phyloP scores from a whole-genome alignment of 2,797 vertebrate species.

The Scolopax bukidnonensis region DNA sequence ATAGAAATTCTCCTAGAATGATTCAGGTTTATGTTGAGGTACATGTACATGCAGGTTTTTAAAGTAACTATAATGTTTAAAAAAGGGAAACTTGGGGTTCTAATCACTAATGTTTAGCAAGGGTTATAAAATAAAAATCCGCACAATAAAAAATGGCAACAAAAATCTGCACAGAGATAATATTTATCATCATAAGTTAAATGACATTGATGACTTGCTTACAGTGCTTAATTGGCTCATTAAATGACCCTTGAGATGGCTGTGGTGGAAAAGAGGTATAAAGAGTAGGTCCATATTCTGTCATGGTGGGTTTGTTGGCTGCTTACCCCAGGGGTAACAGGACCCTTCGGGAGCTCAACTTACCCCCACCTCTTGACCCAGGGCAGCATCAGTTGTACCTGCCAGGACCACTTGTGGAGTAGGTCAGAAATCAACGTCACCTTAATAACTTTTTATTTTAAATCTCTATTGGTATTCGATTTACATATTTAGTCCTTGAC shows the following conservation, averaged over 20 bases:
- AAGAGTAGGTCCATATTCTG: not conserved
- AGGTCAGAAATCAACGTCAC: not conserved
- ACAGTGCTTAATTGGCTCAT: constrained; percentile 19
- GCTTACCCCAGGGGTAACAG: not conserved
- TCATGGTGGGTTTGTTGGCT: not conserved
- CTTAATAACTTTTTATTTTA: constrained; percentile 3
- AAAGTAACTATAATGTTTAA: not conserved
- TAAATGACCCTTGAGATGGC: constrained; percentile 29
- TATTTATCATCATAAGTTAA: not conserved
- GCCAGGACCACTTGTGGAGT: not conserved
- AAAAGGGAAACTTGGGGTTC: not conserved
- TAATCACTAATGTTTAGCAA: not conserved
- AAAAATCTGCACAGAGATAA: not conserved
- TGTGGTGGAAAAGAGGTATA: not conserved
- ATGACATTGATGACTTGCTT: not conserved
- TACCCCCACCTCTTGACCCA: not conserved
- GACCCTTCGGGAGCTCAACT: not conserved
- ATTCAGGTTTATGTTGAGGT: not conserved
- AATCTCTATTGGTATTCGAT: not conserved
- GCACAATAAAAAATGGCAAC: not conserved
- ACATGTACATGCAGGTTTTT: not conserved
- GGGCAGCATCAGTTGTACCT: not conserved
- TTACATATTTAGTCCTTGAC: not conserved
- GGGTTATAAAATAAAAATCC: not conserved
- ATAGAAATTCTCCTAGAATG: not conserved